A percentile compares a stretch with the other conserved stretches of the same genome.
These are phyloP conservation scores for Steinernema carpocapsae DNA, from an alignment of 2,888 invertebrate genomes.

Conservation along the genomic window DNA sequence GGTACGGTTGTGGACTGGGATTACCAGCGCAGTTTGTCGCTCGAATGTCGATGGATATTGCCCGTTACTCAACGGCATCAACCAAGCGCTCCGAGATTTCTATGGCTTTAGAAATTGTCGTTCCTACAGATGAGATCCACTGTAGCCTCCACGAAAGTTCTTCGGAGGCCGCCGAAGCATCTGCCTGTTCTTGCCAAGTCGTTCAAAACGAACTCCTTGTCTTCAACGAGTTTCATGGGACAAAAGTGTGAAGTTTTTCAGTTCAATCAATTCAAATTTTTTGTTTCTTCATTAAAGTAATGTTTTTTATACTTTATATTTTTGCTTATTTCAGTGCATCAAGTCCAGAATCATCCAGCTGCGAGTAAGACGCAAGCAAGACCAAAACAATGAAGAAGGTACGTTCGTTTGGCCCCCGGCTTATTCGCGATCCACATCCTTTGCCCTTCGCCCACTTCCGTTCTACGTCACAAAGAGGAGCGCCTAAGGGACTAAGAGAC, in stretches of 20 bases:
- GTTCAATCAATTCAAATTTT: no score
- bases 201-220: constrained; percentile 25
- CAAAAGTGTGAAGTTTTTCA: constrained; percentile 22
- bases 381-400: constrained; percentile 40
- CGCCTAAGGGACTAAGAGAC: background rate
- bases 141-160: background rate
- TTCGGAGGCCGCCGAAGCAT: background rate
- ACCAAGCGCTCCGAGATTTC: constrained; percentile 14
- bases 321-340: constrained; percentile 95
- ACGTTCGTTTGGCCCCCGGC: background rate
- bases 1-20: background rate
- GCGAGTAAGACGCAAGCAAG: constrained; percentile 81
- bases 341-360: constrained; percentile 91
- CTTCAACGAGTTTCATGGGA: constrained; percentile 27
- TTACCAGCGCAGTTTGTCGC: no score
- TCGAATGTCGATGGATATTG: constrained; percentile 23
- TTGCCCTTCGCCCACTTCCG: no score
- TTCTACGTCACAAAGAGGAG: no score
- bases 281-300: no score
- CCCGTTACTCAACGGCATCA: background rate
- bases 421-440: no score
- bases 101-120: background rate
- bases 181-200: background rate
- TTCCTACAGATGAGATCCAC: constrained; percentile 19
- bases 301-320: no score